Base-by-base conservation (phyloP, 2,888 invertebrate species). In the Psylliodes chrysocephalus region DNA sequence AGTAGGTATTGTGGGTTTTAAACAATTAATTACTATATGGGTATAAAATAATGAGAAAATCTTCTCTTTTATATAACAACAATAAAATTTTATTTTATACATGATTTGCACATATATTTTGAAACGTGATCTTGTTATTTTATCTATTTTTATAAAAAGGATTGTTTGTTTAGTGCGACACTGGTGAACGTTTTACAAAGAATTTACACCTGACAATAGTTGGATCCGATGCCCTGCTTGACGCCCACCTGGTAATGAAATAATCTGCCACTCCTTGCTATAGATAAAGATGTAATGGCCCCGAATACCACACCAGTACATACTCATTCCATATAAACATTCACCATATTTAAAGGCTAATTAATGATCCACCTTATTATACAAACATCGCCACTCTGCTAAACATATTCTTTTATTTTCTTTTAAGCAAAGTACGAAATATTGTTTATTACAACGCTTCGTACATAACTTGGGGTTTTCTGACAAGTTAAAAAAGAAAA, bases 241-340 rank as follows among this genome's bases (percentile, higher is more conserved):
- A 78, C 79, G 79, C 79, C 78, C 79, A 79, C 78, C 77, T 74
- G 73, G 71, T 75, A 79, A 80, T 81, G 80, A 81, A 81, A 81
- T 81, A 81, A 81, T 81, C 80, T 76, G 79, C 80, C 81, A 81
- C 82, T 79, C 82, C 81, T 69, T 71, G 74, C 68, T 74, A 75
- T 79, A 78, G 81, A 81, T 81, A 81, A 79, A 81, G 81, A 78
- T 80, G 81, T 81, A 81, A 81, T 80, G 79, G 77, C 71, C 72
- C 76, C 76, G 76, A 80, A 79, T 78, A 77, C 79, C 78, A 75
- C 71, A 73, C 66, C 63, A 60, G 66, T 69, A 67, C 68, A 68
- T 72, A 71, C 68, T 61, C 63, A 64, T 51, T 54, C 59, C 60
- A 52, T 63, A 68, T 64, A 60, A 66, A 64, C 61, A 64, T 53